Percentiles rank a stretch among this genome's conserved stretches.
Conservation (phyloP, 2,113 vertebrate genomes). For the Electrona antarctica region DNA sequence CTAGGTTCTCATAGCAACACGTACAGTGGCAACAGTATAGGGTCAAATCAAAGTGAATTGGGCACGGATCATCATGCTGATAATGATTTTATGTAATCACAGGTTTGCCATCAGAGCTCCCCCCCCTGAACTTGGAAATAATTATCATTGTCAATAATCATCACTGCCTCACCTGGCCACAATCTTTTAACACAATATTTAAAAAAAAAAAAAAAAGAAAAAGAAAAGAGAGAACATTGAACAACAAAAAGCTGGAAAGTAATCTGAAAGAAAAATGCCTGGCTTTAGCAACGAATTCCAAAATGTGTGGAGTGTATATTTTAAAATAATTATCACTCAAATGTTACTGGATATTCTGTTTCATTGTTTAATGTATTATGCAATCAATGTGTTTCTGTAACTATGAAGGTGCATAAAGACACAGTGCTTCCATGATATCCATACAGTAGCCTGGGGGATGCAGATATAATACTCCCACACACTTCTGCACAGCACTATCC, state of each 20-base stretch:
- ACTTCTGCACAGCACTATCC: neutral
- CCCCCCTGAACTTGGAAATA: neutral
- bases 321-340: neutral
- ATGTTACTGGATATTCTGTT: slow-evolving; percentile 5
- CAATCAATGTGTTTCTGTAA: slow-evolving; percentile 25
- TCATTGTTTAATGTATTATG: neutral
- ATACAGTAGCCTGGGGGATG: slow-evolving; percentile 42
- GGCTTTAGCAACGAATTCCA: neutral
- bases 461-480: slow-evolving; percentile 21
- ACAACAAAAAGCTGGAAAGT: too few relatives aligned
- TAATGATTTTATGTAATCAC: slow-evolving; percentile 15
- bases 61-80: slow-evolving; percentile 8
- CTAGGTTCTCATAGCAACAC: slow-evolving; percentile 61
- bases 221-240: neutral
- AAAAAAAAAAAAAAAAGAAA: neutral
- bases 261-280: neutral
- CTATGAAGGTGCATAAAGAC: slow-evolving; percentile 20
- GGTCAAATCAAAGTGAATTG: slow-evolving; percentile 37
- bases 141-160: neutral
- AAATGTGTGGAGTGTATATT: neutral
- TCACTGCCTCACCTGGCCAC: neutral
- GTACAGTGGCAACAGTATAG: slow-evolving; percentile 12
- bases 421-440: slow-evolving; percentile 7
- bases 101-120: slow-evolving; percentile 15
- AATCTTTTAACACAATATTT: neutral